Evolutionary conservation across 2,113 vertebrate genomes (phyloP), one percentile per base, ranked within the genome.

Genomic region (Eurypyga helias): DNA sequence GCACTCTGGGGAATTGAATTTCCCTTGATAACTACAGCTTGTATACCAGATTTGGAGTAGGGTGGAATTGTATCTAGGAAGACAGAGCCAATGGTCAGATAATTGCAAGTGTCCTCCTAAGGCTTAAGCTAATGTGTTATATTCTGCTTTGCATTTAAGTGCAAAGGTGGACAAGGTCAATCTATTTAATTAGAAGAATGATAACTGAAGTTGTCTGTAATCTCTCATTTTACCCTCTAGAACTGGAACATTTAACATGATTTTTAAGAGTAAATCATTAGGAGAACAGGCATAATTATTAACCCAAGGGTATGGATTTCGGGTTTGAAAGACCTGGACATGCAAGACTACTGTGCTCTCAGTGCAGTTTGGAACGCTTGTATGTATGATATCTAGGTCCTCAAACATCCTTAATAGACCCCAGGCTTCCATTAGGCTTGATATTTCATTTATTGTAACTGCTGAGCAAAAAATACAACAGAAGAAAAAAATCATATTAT

Each of bases 301-400:
- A 80, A 83, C 43, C 4, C 26, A 34, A 60, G 38, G 34, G 24
- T 71, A 31, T 51, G 17, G 13, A 19, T 28, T 5, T 43, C 26
- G 85, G 19, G 11, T 67, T 36, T 60, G 79, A 82, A 65, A 72
- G 36, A 25, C 20, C 20, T 16, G 43, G 61, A 9, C 6, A 2
- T 7, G n/a, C 25, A 67, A 51, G 13, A 26, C 52, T 85, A 25
- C 65, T 43, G 24, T 64, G 43, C 19, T 83, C 12, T 36, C 34
- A 36, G 13, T 6, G 31, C 9, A 10, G 45, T 6, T 82, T 29
- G n/a, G 34, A 55, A 51, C 0, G 0, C 31, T 16, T 61, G 5
- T 28, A 0, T 10, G 9, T 43, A 10, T 57, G 83, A 78, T 33
- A 25, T 11, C 5, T 67, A 51, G 16, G 4, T 17, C 24, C 62